phyloP scores from a whole-genome alignment of 1,140 invertebrate species.

The Pseudoatta argentina region DNA sequence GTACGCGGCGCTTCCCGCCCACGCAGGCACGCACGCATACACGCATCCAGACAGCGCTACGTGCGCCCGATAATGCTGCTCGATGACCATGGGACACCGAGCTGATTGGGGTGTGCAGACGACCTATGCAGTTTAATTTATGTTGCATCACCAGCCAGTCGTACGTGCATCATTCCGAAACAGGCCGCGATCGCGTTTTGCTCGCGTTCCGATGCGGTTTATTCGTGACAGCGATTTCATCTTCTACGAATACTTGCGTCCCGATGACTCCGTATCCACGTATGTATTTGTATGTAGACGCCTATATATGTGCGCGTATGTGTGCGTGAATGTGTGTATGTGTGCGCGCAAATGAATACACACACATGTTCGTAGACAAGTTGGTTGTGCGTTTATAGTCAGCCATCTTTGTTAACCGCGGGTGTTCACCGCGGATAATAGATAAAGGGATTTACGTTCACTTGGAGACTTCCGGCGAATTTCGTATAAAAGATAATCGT shows the following conservation, averaged over 20 bases:
- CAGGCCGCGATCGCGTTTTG: constrained; percentile 55
- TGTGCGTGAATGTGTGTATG: background rate
- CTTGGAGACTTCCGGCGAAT: background rate
- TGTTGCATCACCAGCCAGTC: constrained; percentile 81
- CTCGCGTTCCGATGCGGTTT: constrained; percentile 41
- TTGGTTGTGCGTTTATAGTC: constrained; percentile 65
- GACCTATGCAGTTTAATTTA: constrained; percentile 83
- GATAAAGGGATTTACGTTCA: background rate
- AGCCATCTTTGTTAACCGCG: constrained; percentile 73
- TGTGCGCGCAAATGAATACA: constrained; percentile 49
- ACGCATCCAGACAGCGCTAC: constrained; percentile 20
- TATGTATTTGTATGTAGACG: background rate
- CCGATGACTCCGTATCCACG: constrained; percentile 8
- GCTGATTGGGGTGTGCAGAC: constrained; percentile 81
- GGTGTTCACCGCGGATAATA: constrained; percentile 29
- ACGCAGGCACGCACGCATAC: constrained; percentile 63
- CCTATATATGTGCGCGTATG: background rate
- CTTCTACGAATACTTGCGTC: constrained; percentile 13
- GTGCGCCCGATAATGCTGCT: constrained; percentile 78
- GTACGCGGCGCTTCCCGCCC: constrained; percentile 65
- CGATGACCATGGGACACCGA: constrained; percentile 80
- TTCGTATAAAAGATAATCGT: background rate
- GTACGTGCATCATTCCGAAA: constrained; percentile 74
- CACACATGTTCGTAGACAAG: background rate
- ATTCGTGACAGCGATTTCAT: constrained; percentile 19